phyloP scores from a whole-genome alignment of 2,113 vertebrate species.

The Enhydra lutris region DNA sequence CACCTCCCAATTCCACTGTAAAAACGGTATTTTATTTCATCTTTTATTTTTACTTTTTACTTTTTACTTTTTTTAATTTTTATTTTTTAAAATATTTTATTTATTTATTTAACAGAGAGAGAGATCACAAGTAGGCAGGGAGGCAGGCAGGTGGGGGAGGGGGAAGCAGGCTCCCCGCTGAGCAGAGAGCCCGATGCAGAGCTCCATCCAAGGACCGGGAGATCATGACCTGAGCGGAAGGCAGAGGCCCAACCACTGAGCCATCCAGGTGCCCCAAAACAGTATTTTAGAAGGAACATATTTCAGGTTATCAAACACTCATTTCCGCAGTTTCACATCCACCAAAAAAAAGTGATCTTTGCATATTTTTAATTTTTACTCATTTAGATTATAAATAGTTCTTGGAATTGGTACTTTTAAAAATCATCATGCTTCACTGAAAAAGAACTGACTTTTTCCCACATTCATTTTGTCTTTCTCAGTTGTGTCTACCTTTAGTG shows the following conservation, averaged over 20 bases:
- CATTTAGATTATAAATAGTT: neutral
- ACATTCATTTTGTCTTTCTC: constrained; percentile 3
- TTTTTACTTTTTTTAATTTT: no score
- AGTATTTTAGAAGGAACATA: neutral
- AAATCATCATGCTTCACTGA: neutral
- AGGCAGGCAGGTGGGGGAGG: no score
- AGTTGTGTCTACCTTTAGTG: constrained; percentile 24
- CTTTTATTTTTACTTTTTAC: no score
- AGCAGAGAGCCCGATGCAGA: no score
- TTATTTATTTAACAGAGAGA: no score
- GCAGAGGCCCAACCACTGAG: no score
- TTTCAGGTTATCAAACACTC: constrained; percentile 7
- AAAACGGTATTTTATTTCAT: neutral
- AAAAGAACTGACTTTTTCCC: neutral
- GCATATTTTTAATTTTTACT: constrained; percentile 29
- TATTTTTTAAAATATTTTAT: no score
- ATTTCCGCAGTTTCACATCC: neutral
- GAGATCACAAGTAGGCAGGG: no score
- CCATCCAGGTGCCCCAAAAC: neutral
- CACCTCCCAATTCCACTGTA: neutral
- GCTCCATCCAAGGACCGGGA: no score
- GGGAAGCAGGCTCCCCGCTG: no score
- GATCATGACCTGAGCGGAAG: no score
- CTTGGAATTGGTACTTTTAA: neutral
- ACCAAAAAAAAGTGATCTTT: neutral